Conservation (phyloP, 2,888 invertebrate genomes). For the Chydorus sphaericus region DNA sequence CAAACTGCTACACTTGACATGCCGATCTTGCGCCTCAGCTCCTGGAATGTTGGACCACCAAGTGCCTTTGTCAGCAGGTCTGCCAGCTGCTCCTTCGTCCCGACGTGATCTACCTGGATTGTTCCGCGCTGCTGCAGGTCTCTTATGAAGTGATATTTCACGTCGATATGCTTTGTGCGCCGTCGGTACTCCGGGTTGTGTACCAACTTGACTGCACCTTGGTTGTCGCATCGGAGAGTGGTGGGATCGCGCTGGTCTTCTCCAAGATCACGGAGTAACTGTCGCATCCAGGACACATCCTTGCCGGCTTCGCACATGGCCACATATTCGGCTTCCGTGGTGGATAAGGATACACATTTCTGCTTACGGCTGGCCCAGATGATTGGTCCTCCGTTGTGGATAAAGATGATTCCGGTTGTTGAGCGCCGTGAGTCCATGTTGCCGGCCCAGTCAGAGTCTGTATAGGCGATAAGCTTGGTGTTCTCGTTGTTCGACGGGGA, state of each 20-base stretch:
- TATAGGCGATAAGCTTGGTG: not conserved
- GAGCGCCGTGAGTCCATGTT: not conserved
- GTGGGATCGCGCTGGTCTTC: too few species aligned
- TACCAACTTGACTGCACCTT: not conserved
- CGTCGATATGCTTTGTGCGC: constrained; percentile 4
- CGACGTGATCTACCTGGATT: not conserved
- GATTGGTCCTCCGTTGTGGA: not conserved
- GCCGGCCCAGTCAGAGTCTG: not conserved
- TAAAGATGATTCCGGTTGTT: not conserved
- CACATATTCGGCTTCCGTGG: not conserved
- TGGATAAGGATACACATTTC: not conserved
- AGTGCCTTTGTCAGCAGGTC: not conserved
- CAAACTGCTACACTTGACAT: not conserved
- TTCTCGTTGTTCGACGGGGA: too few species aligned
- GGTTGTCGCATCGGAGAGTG: not conserved
- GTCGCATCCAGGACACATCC: not conserved
- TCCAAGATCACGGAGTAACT: not conserved
- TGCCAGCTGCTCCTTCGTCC: not conserved
- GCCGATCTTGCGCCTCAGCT: too few species aligned
- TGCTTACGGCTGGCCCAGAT: not conserved
- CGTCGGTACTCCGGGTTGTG: not conserved
- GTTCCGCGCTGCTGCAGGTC: not conserved
- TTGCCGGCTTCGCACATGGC: not conserved
- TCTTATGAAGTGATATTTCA: not conserved
- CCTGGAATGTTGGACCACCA: too few species aligned